Base-by-base conservation (phyloP, 2,113 vertebrate genomes). In the Notothenia coriiceps region DNA sequence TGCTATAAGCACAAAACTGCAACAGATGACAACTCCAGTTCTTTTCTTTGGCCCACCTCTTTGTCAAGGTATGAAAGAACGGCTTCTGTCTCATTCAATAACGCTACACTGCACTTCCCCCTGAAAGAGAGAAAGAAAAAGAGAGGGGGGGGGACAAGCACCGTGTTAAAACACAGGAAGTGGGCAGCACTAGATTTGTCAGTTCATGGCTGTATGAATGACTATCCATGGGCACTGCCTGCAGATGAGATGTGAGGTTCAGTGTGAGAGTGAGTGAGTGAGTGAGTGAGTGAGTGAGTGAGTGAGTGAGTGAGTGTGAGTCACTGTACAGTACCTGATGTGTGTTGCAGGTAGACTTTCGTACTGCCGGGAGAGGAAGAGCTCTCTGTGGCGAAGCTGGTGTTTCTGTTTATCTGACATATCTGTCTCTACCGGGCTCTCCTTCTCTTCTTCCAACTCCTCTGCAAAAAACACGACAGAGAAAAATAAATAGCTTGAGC, bases 361-460 rank as follows among this genome's bases (percentile, higher is more conserved):
- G 15, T 98, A 99, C 46, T 99, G 98, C 47, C 98, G 96, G 3
- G 98, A 99, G 76, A 99, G 93, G 88, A 99, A 99, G 80, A 99
- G 97, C 74, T 99, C 98, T 92, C 98, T 95, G 89, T 99, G 98
- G 79, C 98, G 97, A 89, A 99, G 90, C 88, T 99, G 98, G 93
- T 99, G 98, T 89, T 98, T 98, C 95, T 99, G 98, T 94, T 99
- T 99, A 90, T 99, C 98, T 75, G 95, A 97, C 83, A 98, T 92
- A n/a, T 99, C 98, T 35, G 96, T 89, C 83, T 98, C 97, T 86
- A 95, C 82, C 22, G 96, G 95, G 72, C 77, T 96, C 94, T 98
- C 97, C 91, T 96, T 97, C 91, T 99, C 98, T 91, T 99, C 98
- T 88, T 99, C 98, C 94, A 99, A 94, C 94, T 98, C 98, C 95